phyloP scores from a whole-genome alignment of 1,140 invertebrate genomes.

The Oscheius sp. region DNA sequence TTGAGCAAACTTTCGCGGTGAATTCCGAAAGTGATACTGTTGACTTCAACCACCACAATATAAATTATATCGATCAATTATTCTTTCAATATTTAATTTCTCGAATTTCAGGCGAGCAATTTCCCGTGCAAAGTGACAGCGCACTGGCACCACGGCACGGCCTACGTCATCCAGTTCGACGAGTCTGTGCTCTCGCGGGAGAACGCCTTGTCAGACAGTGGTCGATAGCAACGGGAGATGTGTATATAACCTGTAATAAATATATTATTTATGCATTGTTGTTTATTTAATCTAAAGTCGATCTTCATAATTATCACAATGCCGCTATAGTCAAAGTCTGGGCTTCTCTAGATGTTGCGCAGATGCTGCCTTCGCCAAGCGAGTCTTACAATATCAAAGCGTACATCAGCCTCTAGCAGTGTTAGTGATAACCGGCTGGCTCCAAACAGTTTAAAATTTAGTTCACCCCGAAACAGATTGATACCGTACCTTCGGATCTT shows the following conservation, averaged over 20 bases:
- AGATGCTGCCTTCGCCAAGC: too few relatives aligned
- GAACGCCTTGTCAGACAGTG: slow-evolving; percentile 79
- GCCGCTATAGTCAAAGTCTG: too few relatives aligned
- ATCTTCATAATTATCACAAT: too few relatives aligned
- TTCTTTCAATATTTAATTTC: neutral
- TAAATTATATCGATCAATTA: neutral
- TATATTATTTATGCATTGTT: too few relatives aligned
- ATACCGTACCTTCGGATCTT: slow-evolving; percentile 16
- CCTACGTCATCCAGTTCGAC: slow-evolving; percentile 98
- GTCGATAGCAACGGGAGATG: slow-evolving; percentile 1
- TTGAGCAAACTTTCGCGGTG: neutral
- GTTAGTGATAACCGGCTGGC: too few relatives aligned
- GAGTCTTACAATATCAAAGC: too few relatives aligned
- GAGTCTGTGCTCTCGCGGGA: slow-evolving; percentile 86
- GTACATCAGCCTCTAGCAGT: too few relatives aligned
- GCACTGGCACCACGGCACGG: slow-evolving; percentile 98
- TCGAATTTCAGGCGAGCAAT: slow-evolving; percentile 52
- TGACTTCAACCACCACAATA: neutral
- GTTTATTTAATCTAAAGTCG: too few relatives aligned
- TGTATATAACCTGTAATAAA: too few relatives aligned
- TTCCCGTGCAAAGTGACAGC: slow-evolving; percentile 64
- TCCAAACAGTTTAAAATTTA: too few relatives aligned
- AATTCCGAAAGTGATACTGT: neutral
- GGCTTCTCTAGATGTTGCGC: too few relatives aligned
- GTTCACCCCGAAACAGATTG: slow-evolving; percentile 25